These are phyloP conservation scores for Pseudanteris insignis DNA, from an alignment of 2,888 invertebrate genomes.

Conservation along the genomic window DNA sequence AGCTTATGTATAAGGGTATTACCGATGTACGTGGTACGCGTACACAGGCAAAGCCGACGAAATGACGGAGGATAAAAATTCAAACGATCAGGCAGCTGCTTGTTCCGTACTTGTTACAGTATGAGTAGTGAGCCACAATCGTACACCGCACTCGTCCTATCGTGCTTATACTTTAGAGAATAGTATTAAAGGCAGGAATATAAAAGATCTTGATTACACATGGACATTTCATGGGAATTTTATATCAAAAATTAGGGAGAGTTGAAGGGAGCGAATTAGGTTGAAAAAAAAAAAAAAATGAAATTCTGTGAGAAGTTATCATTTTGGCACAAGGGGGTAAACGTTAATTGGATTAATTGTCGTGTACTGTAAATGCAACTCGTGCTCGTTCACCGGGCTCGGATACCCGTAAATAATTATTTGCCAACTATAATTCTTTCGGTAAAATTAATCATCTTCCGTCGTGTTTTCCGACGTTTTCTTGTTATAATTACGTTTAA, in stretches of 20 bases:
- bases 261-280: too few species aligned
- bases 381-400: too few species aligned
- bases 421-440: too few species aligned
- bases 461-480: too few species aligned
- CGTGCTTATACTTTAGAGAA: conserved; percentile 30
- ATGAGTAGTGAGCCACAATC: conserved; percentile 28
- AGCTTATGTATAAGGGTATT: conserved; percentile 19
- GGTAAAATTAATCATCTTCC: too few species aligned
- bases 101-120: conserved; percentile 38
- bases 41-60: conserved; percentile 22
- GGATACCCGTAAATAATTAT: too few species aligned
- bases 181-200: conserved; percentile 21
- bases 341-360: too few species aligned
- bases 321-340: too few species aligned
- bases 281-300: too few species aligned
- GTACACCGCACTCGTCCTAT: conserved; percentile 26
- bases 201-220: conserved; percentile 35
- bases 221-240: conserved; percentile 36
- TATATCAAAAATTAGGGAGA: conserved; percentile 16
- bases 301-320: too few species aligned
- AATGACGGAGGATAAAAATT: conserved; percentile 36
- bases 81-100: conserved; percentile 37
- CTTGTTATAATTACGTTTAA: too few species aligned
- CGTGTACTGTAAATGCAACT: too few species aligned
- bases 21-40: conserved; percentile 15